Evolutionary conservation across 2,113 vertebrate species (phyloP), one percentile per base, ranked within the genome.

Genomic region (Atrichornis clamosus): DNA sequence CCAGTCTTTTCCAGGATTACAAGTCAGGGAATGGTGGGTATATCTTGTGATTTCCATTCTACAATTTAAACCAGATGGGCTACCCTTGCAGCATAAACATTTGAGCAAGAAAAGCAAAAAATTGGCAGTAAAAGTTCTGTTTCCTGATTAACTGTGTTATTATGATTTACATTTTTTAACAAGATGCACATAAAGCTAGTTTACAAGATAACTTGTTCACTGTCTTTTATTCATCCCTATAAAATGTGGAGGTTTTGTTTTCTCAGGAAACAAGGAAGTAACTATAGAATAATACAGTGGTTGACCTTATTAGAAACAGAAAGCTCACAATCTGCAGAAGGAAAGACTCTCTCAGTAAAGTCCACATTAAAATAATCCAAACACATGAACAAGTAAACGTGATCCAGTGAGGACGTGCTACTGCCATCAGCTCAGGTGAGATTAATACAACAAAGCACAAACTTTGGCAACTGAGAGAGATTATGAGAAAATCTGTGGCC

Each of bases 41-140:
- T 87, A 91, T 96, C 97, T 97, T 96, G 87, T 96, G 96, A 97
- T 95, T 97, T 97, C 79, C 73, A 84, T 90, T 82, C 83, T 95
- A 64, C 90, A 95, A 96, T 97, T 95, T 97, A 97, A 98, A 97
- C 95, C 97, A 98, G 97, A 98, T 97, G 97, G 93, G 33, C 84
- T 92, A 69, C 87, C 42, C 89, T 84, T 63, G 83, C 52, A 96
- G 72, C 85, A 82, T 88, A 94, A 97, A 92, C 73, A 84, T 69
- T 92, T 76, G 87, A 91, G 70, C 39, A 79, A 89, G 80, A 72
- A 59, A 84, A 91, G 84, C 10, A 19, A 56, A 93, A 97, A 95
- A 53, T 16, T 88, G 90, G 84, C 95, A 97, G 86, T 78, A 95
- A 79, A 74, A 62, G 60, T 93, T 95, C 69, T 86, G 70, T 83